Conservation (phyloP, 2,797 vertebrate species). For the Adelosebastes latens region DNA sequence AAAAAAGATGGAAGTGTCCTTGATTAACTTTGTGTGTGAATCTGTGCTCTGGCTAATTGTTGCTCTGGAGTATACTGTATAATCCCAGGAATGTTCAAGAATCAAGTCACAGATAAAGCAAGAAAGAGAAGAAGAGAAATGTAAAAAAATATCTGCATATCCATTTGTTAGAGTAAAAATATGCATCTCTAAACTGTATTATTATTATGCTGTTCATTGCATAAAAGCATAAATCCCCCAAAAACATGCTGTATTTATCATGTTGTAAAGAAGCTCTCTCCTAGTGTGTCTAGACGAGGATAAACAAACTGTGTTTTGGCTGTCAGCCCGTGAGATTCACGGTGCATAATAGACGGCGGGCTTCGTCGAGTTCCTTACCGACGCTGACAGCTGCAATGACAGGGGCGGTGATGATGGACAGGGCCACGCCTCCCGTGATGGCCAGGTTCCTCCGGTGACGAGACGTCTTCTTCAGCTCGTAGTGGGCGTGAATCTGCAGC, state of each 20-base stretch:
- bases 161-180: not conserved
- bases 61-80: not conserved
- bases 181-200: not conserved
- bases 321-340: not conserved
- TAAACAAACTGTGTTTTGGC: not conserved
- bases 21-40: not conserved
- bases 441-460: constrained; percentile 96
- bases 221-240: not conserved
- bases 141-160: not conserved
- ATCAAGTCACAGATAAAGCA: not conserved
- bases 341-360: not conserved
- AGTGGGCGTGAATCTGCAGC: constrained; percentile 94
- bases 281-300: not conserved
- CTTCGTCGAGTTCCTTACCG: constrained; percentile 81
- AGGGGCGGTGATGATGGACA: constrained; percentile 96
- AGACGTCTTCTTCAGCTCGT: constrained; percentile 95
- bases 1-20: not conserved
- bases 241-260: not conserved
- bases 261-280: not conserved
- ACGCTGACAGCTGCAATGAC: constrained; percentile 99
- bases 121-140: not conserved
- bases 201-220: not conserved
- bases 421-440: constrained; percentile 95
- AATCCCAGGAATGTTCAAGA: not conserved
- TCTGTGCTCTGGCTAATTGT: not conserved